Base-by-base conservation (phyloP, 2,888 invertebrate species). In the Galeruca laticollis region DNA sequence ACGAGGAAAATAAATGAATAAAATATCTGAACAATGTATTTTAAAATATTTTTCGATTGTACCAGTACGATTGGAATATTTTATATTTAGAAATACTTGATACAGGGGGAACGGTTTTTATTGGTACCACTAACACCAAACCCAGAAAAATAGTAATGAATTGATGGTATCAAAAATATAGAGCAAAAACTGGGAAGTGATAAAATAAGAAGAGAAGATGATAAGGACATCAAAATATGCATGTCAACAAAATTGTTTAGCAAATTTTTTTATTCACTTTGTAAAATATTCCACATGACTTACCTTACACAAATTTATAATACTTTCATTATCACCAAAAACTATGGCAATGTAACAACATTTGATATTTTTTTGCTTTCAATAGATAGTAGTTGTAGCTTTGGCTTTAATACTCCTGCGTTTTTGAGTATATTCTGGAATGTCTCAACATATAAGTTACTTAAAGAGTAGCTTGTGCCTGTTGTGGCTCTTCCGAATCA, bases 401-500 rank as follows among this genome's bases (percentile, higher is more conserved):
- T 54, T n/a, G 15, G n/a, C 15, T 26, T 54, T 54, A 31, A 54
- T 31, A 54, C 54, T 54, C 15, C 13, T 10, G 33, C 18, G 35
- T 15, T 15, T 47, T 37, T 18, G 47, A 47, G 47, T 47, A 47
- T 18, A 15, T 47, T 47, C 18, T 18, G 47, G 47, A 47, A 47
- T 47, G 47, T 47, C 9, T n/a, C 5, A 18, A 47, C 47, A 47
- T 47, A 6, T 47, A 15, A 47, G 9, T 47, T 9, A 18, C 15
- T 35, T 57, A 57, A n/a, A 57, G 33, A 18, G 35, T 10, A 18
- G 64, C 56, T 57, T 57, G 56, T 6, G 15, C 47, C 33, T 56
- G 47, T 37, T 59, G 59, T 15, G 59, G n/a, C n/a, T 51, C 66
- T 6, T 66, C 65, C 10, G 49, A 9, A 37, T 33, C 21, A 21